These are phyloP conservation scores for Tarsius wallacei DNA, from an alignment of 2,797 vertebrate genomes.

Conservation along the genomic window DNA sequence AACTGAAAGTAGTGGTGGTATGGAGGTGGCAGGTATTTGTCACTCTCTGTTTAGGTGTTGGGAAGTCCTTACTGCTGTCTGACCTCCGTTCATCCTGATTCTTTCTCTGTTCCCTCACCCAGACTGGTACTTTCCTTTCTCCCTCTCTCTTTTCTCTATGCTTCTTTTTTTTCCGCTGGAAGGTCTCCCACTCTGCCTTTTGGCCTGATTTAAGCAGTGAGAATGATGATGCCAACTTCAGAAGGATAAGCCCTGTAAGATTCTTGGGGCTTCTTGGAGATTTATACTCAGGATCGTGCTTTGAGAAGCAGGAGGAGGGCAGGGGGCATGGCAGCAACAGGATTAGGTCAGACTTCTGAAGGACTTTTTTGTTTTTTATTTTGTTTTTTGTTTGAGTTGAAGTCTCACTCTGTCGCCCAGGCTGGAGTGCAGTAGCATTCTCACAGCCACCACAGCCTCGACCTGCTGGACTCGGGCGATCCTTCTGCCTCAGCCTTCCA, in stretches of 20 bases:
- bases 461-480: too few species aligned
- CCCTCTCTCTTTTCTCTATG: not conserved
- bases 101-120: not conserved
- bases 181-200: not conserved
- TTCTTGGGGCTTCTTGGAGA: not conserved
- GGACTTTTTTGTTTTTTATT: not conserved
- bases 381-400: too few species aligned
- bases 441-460: too few species aligned
- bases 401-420: too few species aligned
- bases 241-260: not conserved
- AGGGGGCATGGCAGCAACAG: not conserved
- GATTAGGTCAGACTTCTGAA: slow-evolving; percentile 59
- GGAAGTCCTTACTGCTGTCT: slow-evolving; percentile 31
- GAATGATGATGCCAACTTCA: not conserved
- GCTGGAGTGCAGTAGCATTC: too few species aligned
- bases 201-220: not conserved
- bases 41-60: not conserved
- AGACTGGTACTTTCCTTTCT: not conserved
- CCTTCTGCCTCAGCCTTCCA: too few species aligned
- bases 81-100: not conserved
- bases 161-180: not conserved
- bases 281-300: not conserved
- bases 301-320: not conserved
- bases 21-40: not conserved
- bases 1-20: not conserved